phyloP scores from a whole-genome alignment of 2,113 vertebrate genomes.

The Fulica atra region DNA sequence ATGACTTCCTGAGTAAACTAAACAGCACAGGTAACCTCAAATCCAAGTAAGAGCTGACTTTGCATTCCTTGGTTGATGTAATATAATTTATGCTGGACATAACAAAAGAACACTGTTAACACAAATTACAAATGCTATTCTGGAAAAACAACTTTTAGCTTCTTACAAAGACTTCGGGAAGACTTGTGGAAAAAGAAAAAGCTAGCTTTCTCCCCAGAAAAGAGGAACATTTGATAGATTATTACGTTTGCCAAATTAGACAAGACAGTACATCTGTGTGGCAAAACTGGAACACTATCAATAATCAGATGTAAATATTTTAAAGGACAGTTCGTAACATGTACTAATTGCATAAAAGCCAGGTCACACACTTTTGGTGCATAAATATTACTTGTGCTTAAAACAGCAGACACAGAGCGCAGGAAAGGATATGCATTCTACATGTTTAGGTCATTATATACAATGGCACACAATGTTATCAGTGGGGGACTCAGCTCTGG shows the following conservation, averaged over 20 bases:
- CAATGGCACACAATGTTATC: neutral
- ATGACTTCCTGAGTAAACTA: neutral
- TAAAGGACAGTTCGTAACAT: neutral
- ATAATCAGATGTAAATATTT: neutral
- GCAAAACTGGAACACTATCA: neutral
- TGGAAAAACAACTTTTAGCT: neutral
- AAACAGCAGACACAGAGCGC: neutral
- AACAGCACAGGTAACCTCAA: neutral
- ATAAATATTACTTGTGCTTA: neutral
- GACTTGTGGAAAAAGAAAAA: neutral
- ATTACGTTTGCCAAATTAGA: neutral
- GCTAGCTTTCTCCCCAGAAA: neutral
- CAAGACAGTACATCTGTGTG: neutral
- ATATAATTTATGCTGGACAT: neutral
- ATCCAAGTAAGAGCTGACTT: neutral
- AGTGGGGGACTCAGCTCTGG: neutral
- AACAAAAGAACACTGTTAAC: neutral
- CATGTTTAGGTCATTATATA: neutral
- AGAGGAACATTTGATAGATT: neutral
- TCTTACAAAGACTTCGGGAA: neutral
- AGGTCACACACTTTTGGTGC: neutral
- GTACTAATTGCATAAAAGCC: neutral
- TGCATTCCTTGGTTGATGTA: neutral
- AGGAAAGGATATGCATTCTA: neutral
- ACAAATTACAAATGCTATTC: neutral